These are phyloP conservation scores for Cichladusa arquata DNA, from an alignment of 2,113 vertebrate species.

Conservation along the genomic window DNA sequence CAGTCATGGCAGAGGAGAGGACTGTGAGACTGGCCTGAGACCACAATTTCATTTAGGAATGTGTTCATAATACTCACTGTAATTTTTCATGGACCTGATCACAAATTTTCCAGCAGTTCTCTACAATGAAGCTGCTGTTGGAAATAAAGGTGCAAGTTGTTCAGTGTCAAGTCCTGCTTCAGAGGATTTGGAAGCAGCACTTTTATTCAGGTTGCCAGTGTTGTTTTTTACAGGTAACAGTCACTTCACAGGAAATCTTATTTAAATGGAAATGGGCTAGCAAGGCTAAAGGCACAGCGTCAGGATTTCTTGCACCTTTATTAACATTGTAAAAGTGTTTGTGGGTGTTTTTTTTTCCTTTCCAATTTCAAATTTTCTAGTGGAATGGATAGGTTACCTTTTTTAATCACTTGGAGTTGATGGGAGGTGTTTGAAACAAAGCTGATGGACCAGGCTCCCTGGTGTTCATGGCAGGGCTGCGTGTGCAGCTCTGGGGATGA, in stretches of 20 bases:
- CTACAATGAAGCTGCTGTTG: not conserved
- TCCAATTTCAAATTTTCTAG: not conserved
- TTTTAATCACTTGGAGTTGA: not conserved
- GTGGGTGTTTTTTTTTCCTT: not conserved
- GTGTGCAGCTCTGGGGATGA: not conserved
- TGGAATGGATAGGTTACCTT: not conserved
- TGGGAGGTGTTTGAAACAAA: not conserved
- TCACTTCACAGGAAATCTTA: not conserved
- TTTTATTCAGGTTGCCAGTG: not conserved
- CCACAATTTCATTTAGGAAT: not conserved
- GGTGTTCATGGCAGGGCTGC: not conserved
- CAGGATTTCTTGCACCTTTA: not conserved
- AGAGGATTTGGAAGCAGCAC: not conserved
- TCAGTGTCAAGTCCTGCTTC: not conserved
- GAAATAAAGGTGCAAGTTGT: not conserved
- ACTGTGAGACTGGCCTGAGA: not conserved
- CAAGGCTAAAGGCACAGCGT: not conserved
- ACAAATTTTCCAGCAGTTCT: constrained; percentile 19
- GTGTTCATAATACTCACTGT: not conserved
- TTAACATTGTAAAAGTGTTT: not conserved
- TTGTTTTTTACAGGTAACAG: not conserved
- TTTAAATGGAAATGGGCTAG: not conserved
- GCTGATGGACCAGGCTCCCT: not conserved
- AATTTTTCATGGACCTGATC: constrained; percentile 10
- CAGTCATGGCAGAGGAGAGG: not conserved